These are phyloP conservation scores for Scotopteryx bipunctaria DNA, from an alignment of 2,888 invertebrate species.

Conservation along the genomic window DNA sequence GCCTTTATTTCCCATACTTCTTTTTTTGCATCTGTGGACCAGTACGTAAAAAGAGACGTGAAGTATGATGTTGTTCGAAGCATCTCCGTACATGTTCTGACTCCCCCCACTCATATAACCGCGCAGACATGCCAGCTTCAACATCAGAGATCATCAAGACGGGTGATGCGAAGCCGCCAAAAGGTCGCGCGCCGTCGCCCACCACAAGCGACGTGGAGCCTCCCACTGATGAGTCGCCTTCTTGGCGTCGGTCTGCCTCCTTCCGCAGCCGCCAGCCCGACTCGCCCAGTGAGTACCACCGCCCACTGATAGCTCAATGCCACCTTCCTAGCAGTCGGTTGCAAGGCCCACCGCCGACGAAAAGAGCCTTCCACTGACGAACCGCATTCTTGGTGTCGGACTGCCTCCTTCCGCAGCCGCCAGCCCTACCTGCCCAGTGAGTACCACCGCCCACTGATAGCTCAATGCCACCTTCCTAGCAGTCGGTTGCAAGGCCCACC, in stretches of 20 bases:
- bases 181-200: slow-evolving; percentile 67
- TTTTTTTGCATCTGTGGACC: too few relatives aligned
- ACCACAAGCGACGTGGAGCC: slow-evolving; percentile 45
- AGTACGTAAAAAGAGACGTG: too few relatives aligned
- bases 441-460: slow-evolving; percentile 44
- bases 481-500: too few relatives aligned
- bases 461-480: too few relatives aligned
- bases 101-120: slow-evolving; percentile 20
- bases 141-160: slow-evolving; percentile 69
- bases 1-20: too few relatives aligned
- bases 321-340: too few relatives aligned
- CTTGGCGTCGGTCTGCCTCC: slow-evolving; percentile 73
- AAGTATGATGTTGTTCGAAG: slow-evolving; percentile 23
- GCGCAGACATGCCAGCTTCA: slow-evolving; percentile 63
- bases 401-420: slow-evolving; percentile 65
- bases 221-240: slow-evolving; percentile 63
- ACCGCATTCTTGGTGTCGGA: slow-evolving; percentile 74
- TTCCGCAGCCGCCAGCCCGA: slow-evolving; percentile 66
- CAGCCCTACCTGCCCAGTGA: slow-evolving; percentile 63
- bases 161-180: slow-evolving; percentile 73
- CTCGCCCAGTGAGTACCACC: slow-evolving; percentile 55
- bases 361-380: slow-evolving; percentile 55
- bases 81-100: slow-evolving; percentile 9
- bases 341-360: slow-evolving; percentile 49
- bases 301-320: slow-evolving; percentile 37